These are phyloP conservation scores for Drosophila limbata DNA, from an alignment of 2,888 invertebrate species.

Conservation along the genomic window DNA sequence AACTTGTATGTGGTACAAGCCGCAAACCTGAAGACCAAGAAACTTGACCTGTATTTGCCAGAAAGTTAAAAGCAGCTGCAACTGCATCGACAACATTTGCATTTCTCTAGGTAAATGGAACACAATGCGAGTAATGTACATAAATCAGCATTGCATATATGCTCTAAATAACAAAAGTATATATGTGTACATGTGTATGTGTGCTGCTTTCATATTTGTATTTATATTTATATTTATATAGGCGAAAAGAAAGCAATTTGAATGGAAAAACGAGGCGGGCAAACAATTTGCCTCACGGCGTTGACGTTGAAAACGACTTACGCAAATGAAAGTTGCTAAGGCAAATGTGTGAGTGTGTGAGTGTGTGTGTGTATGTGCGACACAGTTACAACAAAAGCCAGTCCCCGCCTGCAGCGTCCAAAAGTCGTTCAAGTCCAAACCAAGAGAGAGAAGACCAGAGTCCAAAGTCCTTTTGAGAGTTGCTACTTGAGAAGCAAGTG, in stretches of 20 bases:
- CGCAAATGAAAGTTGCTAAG: constrained; percentile 60
- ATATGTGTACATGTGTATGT: constrained; percentile 12
- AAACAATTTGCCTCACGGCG: constrained; percentile 62
- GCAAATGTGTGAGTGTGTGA: background rate
- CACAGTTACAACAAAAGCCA: constrained; percentile 52
- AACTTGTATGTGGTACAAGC: background rate
- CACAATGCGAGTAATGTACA: constrained; percentile 58
- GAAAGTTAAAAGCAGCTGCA: constrained; percentile 45
- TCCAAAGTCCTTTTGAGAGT: constrained; percentile 69
- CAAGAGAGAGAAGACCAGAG: constrained; percentile 30
- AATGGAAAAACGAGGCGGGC: constrained; percentile 70
- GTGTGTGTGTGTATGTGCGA: constrained; percentile 20
- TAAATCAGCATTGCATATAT: constrained; percentile 54
- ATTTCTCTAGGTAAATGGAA: constrained; percentile 71
- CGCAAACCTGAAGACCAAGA: constrained; percentile 33
- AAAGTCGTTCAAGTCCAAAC: constrained; percentile 64
- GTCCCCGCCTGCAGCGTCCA: constrained; percentile 43
- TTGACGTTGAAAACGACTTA: constrained; percentile 63
- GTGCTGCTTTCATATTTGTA: constrained; percentile 54
- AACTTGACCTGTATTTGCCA: constrained; percentile 67
- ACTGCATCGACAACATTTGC: constrained; percentile 55
- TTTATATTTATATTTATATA: constrained; percentile 57
- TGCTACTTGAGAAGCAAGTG: constrained; percentile 68
- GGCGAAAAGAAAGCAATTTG: constrained; percentile 68
- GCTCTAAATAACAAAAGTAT: constrained; percentile 9